A percentile compares a stretch with the other conserved stretches of the same genome.
Conservation (phyloP, 1,140 invertebrate genomes). For the Monochamus saltuarius region DNA sequence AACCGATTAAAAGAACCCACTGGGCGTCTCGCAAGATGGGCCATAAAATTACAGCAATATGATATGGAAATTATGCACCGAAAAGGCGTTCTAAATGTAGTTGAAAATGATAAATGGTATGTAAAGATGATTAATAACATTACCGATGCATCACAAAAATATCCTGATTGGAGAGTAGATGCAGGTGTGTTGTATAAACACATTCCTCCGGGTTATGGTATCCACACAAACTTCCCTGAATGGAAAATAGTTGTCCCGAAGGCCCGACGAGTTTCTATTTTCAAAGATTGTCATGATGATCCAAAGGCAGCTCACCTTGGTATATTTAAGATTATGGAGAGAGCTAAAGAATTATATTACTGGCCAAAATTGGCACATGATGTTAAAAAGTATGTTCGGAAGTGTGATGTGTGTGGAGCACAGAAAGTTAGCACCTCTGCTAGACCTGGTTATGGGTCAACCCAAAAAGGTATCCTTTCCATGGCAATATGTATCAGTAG, state of each 20-base stretch:
- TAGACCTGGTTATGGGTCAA: no score
- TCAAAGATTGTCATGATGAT: conserved; percentile 19
- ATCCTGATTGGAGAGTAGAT: no score
- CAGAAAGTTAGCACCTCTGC: no score
- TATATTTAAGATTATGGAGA: conserved; percentile 23
- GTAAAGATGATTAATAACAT: no score
- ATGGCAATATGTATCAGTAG: not conserved
- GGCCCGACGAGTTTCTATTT: conserved; percentile 3
- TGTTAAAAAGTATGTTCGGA: no score
- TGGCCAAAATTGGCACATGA: no score
- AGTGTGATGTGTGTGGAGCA: no score
- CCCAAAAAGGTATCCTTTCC: no score
- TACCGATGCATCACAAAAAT: no score
- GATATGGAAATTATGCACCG: conserved; percentile 47
- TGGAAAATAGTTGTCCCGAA: conserved; percentile 31
- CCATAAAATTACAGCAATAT: conserved; percentile 43
- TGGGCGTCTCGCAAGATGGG: conserved; percentile 53
- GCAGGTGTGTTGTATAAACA: conserved; percentile 20
- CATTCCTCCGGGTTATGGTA: not conserved
- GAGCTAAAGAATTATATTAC: no score
- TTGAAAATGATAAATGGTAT: no score
- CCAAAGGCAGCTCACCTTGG: conserved; percentile 20
- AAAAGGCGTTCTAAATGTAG: conserved; percentile 44
- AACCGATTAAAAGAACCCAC: conserved; percentile 50
- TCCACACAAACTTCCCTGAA: conserved; percentile 1